phyloP scores from a whole-genome alignment of 2,113 vertebrate genomes.

The Pyxicephalus adspersus region DNA sequence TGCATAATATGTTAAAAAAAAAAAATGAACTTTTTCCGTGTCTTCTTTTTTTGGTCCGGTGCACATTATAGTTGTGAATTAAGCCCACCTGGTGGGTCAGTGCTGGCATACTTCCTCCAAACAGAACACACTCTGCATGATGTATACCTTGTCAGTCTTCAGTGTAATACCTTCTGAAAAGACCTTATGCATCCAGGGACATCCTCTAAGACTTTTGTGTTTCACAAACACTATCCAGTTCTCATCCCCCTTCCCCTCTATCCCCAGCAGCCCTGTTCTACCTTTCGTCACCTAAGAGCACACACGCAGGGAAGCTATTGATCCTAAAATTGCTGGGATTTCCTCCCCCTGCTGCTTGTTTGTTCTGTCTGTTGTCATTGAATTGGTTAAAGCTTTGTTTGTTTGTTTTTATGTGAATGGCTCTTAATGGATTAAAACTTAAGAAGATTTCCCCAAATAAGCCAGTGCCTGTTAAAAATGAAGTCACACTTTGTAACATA shows the following conservation, averaged over 20 bases:
- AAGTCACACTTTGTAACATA: constrained; percentile 53
- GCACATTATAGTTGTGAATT: neutral
- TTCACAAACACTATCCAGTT: constrained; percentile 33
- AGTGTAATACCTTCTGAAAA: neutral
- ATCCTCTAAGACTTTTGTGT: constrained; percentile 39
- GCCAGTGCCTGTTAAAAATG: constrained; percentile 76
- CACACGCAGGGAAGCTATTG: constrained; percentile 71
- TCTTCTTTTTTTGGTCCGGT: no score
- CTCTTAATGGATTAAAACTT: constrained; percentile 82
- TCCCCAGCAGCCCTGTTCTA: constrained; percentile 61
- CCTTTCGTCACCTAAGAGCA: constrained; percentile 75
- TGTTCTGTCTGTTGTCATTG: constrained; percentile 77
- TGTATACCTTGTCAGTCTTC: neutral
- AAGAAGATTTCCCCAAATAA: constrained; percentile 75
- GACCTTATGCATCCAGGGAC: neutral
- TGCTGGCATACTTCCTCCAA: neutral
- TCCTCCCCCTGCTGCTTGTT: constrained; percentile 73
- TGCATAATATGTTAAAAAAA: no score
- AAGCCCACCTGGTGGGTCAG: constrained; percentile 8
- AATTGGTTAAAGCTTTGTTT: constrained; percentile 85
- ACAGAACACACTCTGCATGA: constrained; percentile 23
- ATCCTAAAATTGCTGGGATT: constrained; percentile 79
- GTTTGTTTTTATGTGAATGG: constrained; percentile 84
- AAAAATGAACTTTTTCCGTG: no score
- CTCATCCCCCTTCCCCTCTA: constrained; percentile 16